phyloP scores from a whole-genome alignment of 2,797 vertebrate genomes.

The Tokudaia tokunoshimensis region DNA sequence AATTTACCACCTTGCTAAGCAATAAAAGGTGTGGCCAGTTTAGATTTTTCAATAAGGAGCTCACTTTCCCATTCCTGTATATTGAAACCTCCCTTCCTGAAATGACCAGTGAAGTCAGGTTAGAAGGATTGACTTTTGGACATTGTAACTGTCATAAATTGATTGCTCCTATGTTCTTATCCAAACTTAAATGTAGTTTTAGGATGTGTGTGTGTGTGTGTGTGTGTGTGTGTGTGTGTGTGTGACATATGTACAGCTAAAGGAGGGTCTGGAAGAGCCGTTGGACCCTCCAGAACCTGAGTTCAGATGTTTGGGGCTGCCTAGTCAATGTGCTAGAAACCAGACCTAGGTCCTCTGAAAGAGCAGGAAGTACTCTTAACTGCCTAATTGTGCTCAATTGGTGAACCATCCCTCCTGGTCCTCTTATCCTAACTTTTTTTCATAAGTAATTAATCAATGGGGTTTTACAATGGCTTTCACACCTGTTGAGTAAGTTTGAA shows the following conservation, averaged over 20 bases:
- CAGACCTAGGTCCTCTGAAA: not conserved
- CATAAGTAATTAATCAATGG: not conserved
- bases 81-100: not conserved
- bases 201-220: not conserved
- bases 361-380: not conserved
- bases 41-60: not conserved
- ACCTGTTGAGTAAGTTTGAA: not conserved
- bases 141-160: not conserved
- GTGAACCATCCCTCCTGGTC: not conserved
- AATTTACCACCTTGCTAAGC: slow-evolving; percentile 49
- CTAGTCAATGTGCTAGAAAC: not conserved
- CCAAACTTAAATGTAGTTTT: not conserved
- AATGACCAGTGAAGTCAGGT: not conserved
- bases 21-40: slow-evolving; percentile 10
- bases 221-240: not conserved
- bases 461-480: not conserved
- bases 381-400: not conserved
- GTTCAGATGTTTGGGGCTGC: not conserved
- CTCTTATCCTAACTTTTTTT: not conserved
- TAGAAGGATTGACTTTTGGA: not conserved
- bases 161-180: not conserved
- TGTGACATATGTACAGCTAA: not conserved
- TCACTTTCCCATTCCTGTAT: not conserved
- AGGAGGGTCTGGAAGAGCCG: not conserved
- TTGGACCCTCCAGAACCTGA: not conserved